Conservation (phyloP, 2,797 vertebrate species). For the Discoglossus pictus region DNA sequence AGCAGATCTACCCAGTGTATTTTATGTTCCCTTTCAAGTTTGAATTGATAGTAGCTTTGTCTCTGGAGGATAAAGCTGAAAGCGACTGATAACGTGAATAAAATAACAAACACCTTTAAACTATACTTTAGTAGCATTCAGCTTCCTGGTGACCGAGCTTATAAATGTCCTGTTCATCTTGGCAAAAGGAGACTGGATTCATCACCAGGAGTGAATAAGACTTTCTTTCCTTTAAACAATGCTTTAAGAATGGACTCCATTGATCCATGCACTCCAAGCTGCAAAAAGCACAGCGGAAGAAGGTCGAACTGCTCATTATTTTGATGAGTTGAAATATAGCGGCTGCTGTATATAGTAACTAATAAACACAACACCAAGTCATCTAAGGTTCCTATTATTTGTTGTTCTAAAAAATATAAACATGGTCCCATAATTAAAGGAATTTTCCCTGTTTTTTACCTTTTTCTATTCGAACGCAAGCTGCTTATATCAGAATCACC, state of each 20-base stretch:
- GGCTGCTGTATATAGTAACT: background rate
- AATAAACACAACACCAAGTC: too few species aligned
- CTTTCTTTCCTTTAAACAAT: constrained; percentile 25
- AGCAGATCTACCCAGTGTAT: constrained; percentile 22
- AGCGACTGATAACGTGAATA: constrained; percentile 49
- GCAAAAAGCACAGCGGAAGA: constrained; percentile 23
- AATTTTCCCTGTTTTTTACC: too few species aligned
- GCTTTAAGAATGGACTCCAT: constrained; percentile 3
- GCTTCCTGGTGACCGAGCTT: constrained; percentile 35
- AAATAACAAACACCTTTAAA: constrained; percentile 57
- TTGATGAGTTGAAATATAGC: constrained; percentile 26
- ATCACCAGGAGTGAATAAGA: constrained; percentile 22
- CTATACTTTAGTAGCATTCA: constrained; percentile 43
- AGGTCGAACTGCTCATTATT: constrained; percentile 36
- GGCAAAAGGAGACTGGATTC: constrained; percentile 41
- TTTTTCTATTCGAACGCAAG: too few species aligned
- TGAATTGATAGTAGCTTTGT: constrained; percentile 46
- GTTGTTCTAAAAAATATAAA: too few species aligned
- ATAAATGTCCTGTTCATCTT: constrained; percentile 50
- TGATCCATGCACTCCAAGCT: constrained; percentile 41
- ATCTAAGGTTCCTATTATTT: too few species aligned
- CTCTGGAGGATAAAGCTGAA: constrained; percentile 57
- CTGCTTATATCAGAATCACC: too few species aligned
- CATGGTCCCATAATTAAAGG: too few species aligned
- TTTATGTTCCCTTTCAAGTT: constrained; percentile 34